Evolutionary conservation across 1,140 invertebrate species (phyloP).

Genomic region (Triops longicaudatus): DNA sequence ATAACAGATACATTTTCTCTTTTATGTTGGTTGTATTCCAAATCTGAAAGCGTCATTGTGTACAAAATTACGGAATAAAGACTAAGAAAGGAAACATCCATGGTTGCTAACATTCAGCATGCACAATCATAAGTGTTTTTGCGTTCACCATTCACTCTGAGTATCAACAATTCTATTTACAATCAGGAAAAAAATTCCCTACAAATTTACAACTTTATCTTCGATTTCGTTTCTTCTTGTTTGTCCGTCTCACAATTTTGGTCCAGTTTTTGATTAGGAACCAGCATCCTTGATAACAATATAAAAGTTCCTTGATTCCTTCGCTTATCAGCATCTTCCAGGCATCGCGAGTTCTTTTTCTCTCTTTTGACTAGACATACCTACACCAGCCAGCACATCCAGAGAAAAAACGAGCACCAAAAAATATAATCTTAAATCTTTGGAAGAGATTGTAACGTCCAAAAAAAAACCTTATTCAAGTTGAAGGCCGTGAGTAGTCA

Average conservation of each 20-base stretch:
- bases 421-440: not conserved
- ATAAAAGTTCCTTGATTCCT: not conserved
- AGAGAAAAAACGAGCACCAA: not conserved
- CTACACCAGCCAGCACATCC: not conserved
- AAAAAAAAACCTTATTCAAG: no score
- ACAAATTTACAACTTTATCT: not conserved
- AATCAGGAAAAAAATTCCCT: not conserved
- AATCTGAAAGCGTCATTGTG: not conserved
- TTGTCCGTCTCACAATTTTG: not conserved
- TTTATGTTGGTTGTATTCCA: not conserved
- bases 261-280: conserved; percentile 12
- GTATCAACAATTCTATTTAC: conserved; percentile 12
- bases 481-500: no score
- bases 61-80: not conserved
- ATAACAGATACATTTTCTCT: not conserved
- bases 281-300: not conserved
- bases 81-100: not conserved
- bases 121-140: not conserved
- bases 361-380: not conserved
- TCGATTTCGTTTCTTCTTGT: not conserved
- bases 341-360: not conserved
- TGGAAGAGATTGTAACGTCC: no score
- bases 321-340: not conserved
- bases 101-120: not conserved
- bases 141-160: not conserved